phyloP scores from a whole-genome alignment of 1,140 invertebrate genomes.

The Drosophila seguyi region DNA sequence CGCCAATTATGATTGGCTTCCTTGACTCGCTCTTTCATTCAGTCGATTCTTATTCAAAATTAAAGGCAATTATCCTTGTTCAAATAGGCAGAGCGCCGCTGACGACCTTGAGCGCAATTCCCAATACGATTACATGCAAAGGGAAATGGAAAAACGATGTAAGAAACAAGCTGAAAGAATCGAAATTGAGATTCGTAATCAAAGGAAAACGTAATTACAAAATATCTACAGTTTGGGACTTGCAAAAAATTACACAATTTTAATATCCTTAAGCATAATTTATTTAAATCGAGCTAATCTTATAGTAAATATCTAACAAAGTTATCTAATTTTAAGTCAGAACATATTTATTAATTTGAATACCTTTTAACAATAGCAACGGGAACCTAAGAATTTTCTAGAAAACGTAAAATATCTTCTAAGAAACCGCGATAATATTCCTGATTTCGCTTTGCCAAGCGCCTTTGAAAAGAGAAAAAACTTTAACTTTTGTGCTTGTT shows the following conservation, averaged over 20 bases:
- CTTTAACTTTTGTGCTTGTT: slow-evolving; percentile 29
- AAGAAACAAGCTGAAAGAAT: neutral
- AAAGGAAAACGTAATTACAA: slow-evolving; percentile 1
- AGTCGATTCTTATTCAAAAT: slow-evolving; percentile 63
- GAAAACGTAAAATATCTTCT: neutral
- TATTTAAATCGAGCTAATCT: neutral
- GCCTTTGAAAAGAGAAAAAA: neutral
- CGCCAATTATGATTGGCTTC: slow-evolving; percentile 66
- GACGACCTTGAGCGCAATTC: slow-evolving; percentile 30
- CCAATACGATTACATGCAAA: slow-evolving; percentile 5
- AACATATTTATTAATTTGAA: neutral
- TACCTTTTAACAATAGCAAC: neutral
- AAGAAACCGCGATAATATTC: neutral
- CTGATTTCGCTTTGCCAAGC: neutral
- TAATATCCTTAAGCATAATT: neutral
- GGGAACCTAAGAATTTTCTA: neutral
- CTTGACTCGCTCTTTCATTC: slow-evolving; percentile 25
- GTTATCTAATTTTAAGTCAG: too few species aligned
- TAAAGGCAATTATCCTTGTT: slow-evolving; percentile 73
- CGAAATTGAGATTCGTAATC: slow-evolving; percentile 7
- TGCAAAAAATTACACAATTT: neutral
- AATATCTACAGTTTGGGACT: neutral
- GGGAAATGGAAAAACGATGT: slow-evolving; percentile 33
- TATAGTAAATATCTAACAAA: too few species aligned
- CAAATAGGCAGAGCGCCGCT: slow-evolving; percentile 51